phyloP scores from a whole-genome alignment of 2,113 vertebrate genomes.

The Corythornis madagascariensis region DNA sequence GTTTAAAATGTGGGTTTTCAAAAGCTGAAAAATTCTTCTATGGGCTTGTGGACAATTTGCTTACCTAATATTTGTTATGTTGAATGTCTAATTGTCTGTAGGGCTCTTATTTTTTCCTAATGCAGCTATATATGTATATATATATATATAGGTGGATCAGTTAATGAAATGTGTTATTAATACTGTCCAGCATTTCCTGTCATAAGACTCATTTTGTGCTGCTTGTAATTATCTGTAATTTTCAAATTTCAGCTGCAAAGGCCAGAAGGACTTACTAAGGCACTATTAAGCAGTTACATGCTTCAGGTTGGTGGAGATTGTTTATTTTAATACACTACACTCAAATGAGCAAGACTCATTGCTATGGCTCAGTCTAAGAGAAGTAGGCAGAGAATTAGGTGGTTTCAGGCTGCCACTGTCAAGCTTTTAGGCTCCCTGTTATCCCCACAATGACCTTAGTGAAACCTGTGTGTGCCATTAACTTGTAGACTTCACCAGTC shows the following conservation, averaged over 20 bases:
- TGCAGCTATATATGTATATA: not conserved
- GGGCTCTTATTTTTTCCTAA: not conserved
- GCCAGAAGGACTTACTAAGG: conserved; percentile 1
- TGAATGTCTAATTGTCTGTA: not conserved
- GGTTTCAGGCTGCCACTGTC: not conserved
- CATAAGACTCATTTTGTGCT: conserved; percentile 21
- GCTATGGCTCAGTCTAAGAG: not conserved
- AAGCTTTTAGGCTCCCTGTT: not conserved
- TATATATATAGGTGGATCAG: not conserved
- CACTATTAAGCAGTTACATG: not conserved
- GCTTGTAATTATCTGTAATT: conserved; percentile 28
- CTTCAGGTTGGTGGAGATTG: not conserved
- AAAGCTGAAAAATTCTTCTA: not conserved
- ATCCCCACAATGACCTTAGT: not conserved
- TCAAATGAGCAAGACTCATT: not conserved
- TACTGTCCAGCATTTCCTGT: conserved; percentile 24
- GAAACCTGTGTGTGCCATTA: rapidly evolving
- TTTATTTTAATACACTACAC: conserved; percentile 33
- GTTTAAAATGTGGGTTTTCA: not conserved
- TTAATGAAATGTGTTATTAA: conserved; percentile 44
- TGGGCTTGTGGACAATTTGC: not conserved
- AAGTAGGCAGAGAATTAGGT: not conserved
- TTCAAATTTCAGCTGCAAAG: conserved; percentile 32
- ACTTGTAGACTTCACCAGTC: not conserved
- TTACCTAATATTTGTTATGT: not conserved